Evolutionary conservation across 2,888 invertebrate genomes (phyloP).

Genomic region (Abrostola triplasia): DNA sequence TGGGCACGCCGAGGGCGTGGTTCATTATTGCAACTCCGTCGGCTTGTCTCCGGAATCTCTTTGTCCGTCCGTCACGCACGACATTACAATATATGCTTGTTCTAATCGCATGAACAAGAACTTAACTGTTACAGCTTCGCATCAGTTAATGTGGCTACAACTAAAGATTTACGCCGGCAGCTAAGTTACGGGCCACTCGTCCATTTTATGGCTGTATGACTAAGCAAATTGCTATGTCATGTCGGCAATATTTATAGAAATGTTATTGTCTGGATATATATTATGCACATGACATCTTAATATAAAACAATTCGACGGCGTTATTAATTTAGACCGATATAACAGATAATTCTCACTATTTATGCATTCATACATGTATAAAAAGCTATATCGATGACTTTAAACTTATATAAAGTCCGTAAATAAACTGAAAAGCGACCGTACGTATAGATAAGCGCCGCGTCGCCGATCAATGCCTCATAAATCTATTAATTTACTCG

Average conservation of each 20-base stretch:
- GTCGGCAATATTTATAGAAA: conserved; percentile 1
- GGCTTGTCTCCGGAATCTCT: conserved; percentile 70
- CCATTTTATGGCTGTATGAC: not conserved
- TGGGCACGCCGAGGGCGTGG: conserved; percentile 65
- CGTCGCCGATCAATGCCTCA: conserved; percentile 61
- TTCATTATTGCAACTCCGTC: conserved; percentile 74
- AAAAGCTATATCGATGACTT: too few relatives aligned
- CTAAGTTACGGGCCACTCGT: not conserved
- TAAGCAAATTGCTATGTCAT: not conserved
- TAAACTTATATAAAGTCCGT: too few relatives aligned
- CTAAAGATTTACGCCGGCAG: too few relatives aligned
- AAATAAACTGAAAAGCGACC: not conserved
- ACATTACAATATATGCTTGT: conserved; percentile 67
- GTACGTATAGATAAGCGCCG: conserved; percentile 27
- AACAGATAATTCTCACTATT: too few relatives aligned
- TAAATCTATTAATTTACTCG: conserved; percentile 59
- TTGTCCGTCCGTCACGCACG: conserved; percentile 74
- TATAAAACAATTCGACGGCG: not conserved
- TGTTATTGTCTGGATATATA: not conserved
- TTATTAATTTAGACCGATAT: too few relatives aligned
- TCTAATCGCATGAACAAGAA: conserved; percentile 65
- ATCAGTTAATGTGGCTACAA: not conserved
- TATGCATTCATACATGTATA: not conserved
- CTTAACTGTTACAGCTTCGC: conserved; percentile 4
- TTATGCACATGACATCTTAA: not conserved